Base-by-base conservation (phyloP, 2,888 invertebrate species). In the Vanessa cardui region DNA sequence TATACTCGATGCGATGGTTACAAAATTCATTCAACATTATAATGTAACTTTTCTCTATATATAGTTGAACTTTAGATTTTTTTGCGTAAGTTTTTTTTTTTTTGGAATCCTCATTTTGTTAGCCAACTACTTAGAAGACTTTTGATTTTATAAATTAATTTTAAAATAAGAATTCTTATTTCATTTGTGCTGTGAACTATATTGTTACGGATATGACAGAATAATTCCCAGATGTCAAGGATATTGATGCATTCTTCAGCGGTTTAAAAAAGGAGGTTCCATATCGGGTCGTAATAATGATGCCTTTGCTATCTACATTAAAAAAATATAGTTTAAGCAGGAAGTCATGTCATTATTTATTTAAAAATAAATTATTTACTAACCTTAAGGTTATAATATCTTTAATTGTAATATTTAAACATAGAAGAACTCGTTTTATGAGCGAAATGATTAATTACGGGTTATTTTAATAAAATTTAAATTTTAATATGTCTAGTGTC, bases 21-120 rank as follows among this genome's bases (percentile, higher is more conserved):
- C 90, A 87, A 89, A 89, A 90, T 81, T 81, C 81, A 85, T 85
- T 83, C 85, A 84, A 87, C 86, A 83, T 83, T 77, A 83, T 85
- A 83, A 83, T 84, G 86, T 82, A 82, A 78, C 86, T 87, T 88
- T 86, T 87, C 83, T 80, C 82, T 83, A 83, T 85, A 83, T 83
- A 83, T 82, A 77, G 76, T 76, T 82, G 80, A 82, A 81, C 83
- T 83, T 83, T 80, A 81, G 73, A 77, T 74, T 76, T 71, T 80
- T 85, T 85, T 83, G 80, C 80, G 82, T 80, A 83, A 76, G 73
- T 62, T 70, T 71, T 69, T 71, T 56, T 56, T 52, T 50, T 20
- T 49, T 21, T 26, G 26, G 12, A 15, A 20, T 50, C 21, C 6
- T 50, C 21, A 9, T 4, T 3, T 16, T 21, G 20, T 50, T 21